These are phyloP conservation scores for Fopius arisanus DNA, from an alignment of 1,140 invertebrate genomes.

Conservation along the genomic window DNA sequence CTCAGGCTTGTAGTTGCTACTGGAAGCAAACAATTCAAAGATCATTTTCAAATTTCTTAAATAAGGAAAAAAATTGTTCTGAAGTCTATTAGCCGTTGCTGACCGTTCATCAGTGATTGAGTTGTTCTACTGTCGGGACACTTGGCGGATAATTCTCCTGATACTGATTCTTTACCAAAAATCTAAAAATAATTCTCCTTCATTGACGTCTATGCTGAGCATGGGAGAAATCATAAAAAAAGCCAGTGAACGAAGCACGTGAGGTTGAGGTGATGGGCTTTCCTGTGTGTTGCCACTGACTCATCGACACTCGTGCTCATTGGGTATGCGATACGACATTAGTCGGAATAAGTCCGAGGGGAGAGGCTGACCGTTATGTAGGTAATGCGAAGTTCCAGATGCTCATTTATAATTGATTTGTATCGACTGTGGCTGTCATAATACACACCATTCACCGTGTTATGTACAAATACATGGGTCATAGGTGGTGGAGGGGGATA, in stretches of 20 bases:
- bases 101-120: no score
- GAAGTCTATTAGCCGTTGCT: no score
- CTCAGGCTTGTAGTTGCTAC: slow-evolving; percentile 55
- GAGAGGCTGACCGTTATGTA: neutral
- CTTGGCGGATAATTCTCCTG: neutral
- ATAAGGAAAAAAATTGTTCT: no score
- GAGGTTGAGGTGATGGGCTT: neutral
- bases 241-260: slow-evolving; percentile 3
- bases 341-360: neutral
- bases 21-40: slow-evolving; percentile 49
- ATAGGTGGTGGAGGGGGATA: neutral
- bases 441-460: slow-evolving; percentile 22
- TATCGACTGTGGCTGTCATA: slow-evolving; percentile 34
- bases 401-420: slow-evolving; percentile 34
- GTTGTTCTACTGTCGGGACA: neutral
- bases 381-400: neutral
- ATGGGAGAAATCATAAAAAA: neutral
- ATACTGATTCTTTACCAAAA: neutral
- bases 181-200: neutral
- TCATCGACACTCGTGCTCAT: neutral
- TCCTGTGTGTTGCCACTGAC: neutral
- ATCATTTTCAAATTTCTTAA: no score
- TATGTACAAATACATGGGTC: slow-evolving; percentile 4
- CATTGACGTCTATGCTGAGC: neutral
- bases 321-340: neutral